These are phyloP conservation scores for Nesidiocoris tenuis DNA, from an alignment of 2,888 invertebrate species.

Conservation along the genomic window DNA sequence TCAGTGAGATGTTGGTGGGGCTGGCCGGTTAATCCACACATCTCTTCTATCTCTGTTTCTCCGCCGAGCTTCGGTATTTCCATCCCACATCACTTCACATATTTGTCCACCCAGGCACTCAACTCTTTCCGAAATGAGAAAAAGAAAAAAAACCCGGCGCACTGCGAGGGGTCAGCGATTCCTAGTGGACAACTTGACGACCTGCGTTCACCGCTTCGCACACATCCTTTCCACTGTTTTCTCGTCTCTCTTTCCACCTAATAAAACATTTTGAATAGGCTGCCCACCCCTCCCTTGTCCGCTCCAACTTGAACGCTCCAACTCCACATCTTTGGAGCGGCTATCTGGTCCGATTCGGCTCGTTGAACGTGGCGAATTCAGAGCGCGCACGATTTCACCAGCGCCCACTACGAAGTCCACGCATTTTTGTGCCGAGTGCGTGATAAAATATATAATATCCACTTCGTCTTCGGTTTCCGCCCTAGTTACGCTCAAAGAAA, in stretches of 20 bases:
- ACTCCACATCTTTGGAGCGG: not conserved
- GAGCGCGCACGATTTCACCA: not conserved
- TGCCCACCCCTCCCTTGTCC: not conserved
- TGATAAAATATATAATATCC: not conserved
- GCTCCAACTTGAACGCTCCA: not conserved
- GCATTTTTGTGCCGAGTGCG: not conserved
- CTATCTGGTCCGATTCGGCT: not conserved
- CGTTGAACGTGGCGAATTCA: not conserved
- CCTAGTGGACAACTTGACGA: conserved; percentile 19
- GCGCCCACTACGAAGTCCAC: not conserved
- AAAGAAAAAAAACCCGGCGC: not conserved
- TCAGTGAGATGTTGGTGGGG: not conserved
- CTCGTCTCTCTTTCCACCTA: not conserved
- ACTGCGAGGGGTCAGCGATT: not conserved
- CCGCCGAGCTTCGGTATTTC: not conserved
- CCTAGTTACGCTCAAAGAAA: not conserved
- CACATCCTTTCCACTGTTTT: not conserved
- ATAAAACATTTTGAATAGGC: not conserved
- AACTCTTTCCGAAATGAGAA: not conserved
- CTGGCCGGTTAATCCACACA: not conserved
- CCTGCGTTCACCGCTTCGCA: conserved; percentile 1
- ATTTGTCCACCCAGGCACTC: not conserved
- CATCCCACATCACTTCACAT: not conserved
- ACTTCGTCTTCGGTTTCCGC: not conserved
- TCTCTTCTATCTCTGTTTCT: not conserved